These are phyloP conservation scores for Siniperca obscura DNA, from an alignment of 2,797 vertebrate genomes.

Conservation along the genomic window DNA sequence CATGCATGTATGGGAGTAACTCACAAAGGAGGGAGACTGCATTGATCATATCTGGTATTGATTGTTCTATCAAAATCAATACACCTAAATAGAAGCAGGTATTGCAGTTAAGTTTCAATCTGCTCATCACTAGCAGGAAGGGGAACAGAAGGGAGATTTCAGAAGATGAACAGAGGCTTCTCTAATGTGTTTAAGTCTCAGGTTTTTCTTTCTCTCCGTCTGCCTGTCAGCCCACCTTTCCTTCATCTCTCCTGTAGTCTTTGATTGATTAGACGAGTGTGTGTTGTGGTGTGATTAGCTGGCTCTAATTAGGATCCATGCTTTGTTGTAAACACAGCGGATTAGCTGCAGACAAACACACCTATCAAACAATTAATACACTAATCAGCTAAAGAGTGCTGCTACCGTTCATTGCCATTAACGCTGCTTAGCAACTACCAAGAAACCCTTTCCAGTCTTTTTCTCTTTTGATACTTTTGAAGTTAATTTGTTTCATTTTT, in stretches of 20 bases:
- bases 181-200: neutral
- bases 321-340: slow-evolving; percentile 73
- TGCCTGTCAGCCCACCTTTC: slow-evolving; percentile 11
- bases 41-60: neutral
- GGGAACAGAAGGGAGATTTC: neutral
- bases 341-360: slow-evolving; percentile 78
- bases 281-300: slow-evolving; percentile 68
- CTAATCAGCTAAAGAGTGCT: slow-evolving; percentile 63
- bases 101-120: neutral
- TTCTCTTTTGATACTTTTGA: slow-evolving; percentile 2
- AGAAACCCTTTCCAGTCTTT: neutral
- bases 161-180: neutral
- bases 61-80: neutral
- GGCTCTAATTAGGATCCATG: slow-evolving; percentile 74
- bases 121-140: neutral
- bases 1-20: neutral
- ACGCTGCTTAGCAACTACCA: slow-evolving; percentile 47
- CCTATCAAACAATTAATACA: slow-evolving; percentile 79
- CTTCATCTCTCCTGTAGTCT: slow-evolving; percentile 34
- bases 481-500: neutral
- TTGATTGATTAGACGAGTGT: slow-evolving; percentile 60
- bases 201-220: neutral
- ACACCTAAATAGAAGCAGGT: neutral
- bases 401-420: slow-evolving; percentile 52
- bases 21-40: neutral